Evolutionary conservation across 1,140 invertebrate species (phyloP), one percentile per base, ranked within the genome.

Genomic region (Rhagoletis zephyria): DNA sequence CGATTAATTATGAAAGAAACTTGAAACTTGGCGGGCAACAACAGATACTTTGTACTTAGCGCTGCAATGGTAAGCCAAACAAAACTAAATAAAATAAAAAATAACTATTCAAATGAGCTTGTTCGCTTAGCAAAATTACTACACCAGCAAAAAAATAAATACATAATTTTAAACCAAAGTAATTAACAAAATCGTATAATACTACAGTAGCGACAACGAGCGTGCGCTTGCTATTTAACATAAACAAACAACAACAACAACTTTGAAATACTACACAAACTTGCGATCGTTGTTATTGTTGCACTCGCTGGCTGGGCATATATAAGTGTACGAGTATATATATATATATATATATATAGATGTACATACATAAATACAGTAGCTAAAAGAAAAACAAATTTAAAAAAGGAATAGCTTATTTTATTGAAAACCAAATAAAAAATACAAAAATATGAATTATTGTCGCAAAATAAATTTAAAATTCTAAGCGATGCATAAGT

Each of bases 141-240:
- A 56, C 74, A 81, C 56, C 30, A 30, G 30, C 30, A 30, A 30
- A 30, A 30, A 30, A 30, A 30, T 30, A 30, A 30, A 30, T 30
- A 81, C 6, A 67, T n/a, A 81, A 81, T 56, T 56, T 81, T n/a
- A 81, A 81, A 81, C 74, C 74, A 81, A 81, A 81, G 74, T 81
- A 81, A 56, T 81, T 81, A 81, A 81, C 74, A 7, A 56, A 30
- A 81, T 48, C n/a, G 74, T 81, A 59, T 6, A 81, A 81, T n/a
- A 74, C 3, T 40, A 42, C 16, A 63, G 16, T 14, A 1, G 64
- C 30, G 64, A 4, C 48, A 81, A 56, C 5, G 48, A 81, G 74
- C 74, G 74, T 12, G 51, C 45, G 74, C 48, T 16, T 30, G 74
- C 74, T 81, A 81, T 42, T 45, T n/a, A 48, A 74, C 16, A 10